These are phyloP conservation scores for Linurgus olivaceus DNA, from an alignment of 2,797 vertebrate genomes.

Conservation along the genomic window DNA sequence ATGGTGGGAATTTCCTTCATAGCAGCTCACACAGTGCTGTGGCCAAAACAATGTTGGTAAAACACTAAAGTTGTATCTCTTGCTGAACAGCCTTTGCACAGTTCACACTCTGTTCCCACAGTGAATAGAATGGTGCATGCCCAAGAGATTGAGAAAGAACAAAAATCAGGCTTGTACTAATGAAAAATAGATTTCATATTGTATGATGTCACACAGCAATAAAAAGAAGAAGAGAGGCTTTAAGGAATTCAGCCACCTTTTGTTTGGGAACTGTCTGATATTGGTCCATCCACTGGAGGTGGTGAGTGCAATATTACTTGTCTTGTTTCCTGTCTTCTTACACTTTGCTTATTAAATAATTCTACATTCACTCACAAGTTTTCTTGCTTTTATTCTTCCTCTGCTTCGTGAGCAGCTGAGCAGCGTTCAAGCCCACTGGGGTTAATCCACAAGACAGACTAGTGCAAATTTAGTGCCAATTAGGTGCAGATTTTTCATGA, in stretches of 20 bases:
- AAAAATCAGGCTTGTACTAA: neutral
- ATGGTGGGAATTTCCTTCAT: neutral
- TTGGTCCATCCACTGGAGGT: neutral
- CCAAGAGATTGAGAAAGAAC: neutral
- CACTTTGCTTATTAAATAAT: neutral
- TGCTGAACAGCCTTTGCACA: neutral
- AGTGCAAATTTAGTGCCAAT: neutral
- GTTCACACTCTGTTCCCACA: neutral
- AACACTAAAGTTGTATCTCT: neutral
- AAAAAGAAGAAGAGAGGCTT: neutral
- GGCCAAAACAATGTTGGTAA: neutral
- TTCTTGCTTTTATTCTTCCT: neutral
- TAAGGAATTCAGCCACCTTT: neutral
- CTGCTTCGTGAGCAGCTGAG: neutral
- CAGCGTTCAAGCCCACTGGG: neutral
- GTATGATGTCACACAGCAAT: neutral
- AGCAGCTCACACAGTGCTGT: neutral
- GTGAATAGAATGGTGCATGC: accelerated
- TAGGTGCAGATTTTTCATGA: neutral
- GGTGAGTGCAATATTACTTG: accelerated
- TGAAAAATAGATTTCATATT: neutral
- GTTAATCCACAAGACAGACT: neutral
- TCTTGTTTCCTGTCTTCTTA: neutral
- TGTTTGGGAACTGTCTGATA: accelerated
- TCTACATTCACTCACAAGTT: neutral